Evolutionary conservation across 2,888 invertebrate genomes (phyloP), one percentile per base, ranked within the genome.

Genomic region (Philopedon plagiatum): DNA sequence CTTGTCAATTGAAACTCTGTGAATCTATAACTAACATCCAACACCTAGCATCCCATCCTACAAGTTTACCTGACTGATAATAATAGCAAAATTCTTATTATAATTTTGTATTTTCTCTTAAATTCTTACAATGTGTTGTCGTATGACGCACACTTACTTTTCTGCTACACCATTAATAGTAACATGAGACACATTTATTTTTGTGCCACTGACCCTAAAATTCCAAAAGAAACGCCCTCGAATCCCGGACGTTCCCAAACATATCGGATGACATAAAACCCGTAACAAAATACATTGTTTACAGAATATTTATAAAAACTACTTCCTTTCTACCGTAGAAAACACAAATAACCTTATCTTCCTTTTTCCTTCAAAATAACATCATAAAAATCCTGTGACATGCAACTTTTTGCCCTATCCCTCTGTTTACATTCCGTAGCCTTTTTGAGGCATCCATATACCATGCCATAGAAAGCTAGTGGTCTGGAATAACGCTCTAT

Each of bases 401-500:
- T 61, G 71, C 71, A 49, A 60, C 65, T 65, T 71, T 71, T 68
- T 62, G 71, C 71, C 56, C 62, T 44, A 62, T 49, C 46, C 62
- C 62, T 62, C 62, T 62, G 62, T 62, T 62, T 62, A 62, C 62
- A 62, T 62, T 62, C 62, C 46, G 62, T 32, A 62, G 62, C 65
- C 60, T 65, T 71, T 60, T 71, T 54, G 65, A 51, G 65, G 71
- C 62, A 62, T 57, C 61, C 56, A 62, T 71, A 71, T 63, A 71
- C 62, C 37, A 18, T 49, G 66, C 71, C 62, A 72, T 72, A 68
- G 63, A 62, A 58, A 70, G 39, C 69, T 65, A 73, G 73, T 70
- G 70, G 73, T 56, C 56, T 39, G 73, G 73, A 73, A 73, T 73
- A 73, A 73, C 51, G 73, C 46, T 41, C 69, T 60, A 73, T 73